Base-by-base conservation (phyloP, 2,888 invertebrate genomes). In the Folsomia manolachei region DNA sequence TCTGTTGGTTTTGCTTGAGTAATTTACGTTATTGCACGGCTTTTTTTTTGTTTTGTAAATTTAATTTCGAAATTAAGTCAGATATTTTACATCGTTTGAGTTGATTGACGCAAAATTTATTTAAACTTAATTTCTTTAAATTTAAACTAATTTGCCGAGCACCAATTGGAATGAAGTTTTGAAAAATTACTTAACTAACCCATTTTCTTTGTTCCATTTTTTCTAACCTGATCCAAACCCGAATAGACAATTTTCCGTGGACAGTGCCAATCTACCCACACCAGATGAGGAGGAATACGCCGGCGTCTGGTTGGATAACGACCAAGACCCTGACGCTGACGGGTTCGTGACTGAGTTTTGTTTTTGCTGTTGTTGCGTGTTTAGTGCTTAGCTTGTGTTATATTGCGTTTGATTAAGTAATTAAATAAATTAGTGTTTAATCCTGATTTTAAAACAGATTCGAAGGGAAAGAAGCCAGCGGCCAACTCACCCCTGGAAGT, bases 401-500 rank as follows among this genome's bases (percentile, higher is more conserved):
- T n/a, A n/a, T n/a, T n/a, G n/a, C n/a, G n/a, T n/a, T n/a, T n/a
- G n/a, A n/a, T n/a, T n/a, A n/a, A n/a, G n/a, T n/a, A n/a, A n/a
- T 56, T 14, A 56, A 56, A 56, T 56, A 56, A n/a, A 56, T 19
- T 14, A 14, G 56, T 56, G 56, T 18, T 51, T 11, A 11, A 51
- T 51, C 51, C 18, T 51, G 9, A 11, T 51, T 51, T 9, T 51
- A n/a, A 19, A 56, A 21, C 18, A 74, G 75, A 14, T 21, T 11
- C 9, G 74, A 71, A 1, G 71, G 52, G 11, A 74, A 68, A 56
- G 76, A 76, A 21, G 65, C 24, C 1, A 69, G 67, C 18, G 78
- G 79, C 21, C 79, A 78, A 21, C 65, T 78, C 67, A 81, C 79
- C 1, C 81, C 81, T 1, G 81, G 79, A 9, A 79, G 79, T 62